These are phyloP conservation scores for Plusia festucae DNA, from an alignment of 2,888 invertebrate species.

Conservation along the genomic window DNA sequence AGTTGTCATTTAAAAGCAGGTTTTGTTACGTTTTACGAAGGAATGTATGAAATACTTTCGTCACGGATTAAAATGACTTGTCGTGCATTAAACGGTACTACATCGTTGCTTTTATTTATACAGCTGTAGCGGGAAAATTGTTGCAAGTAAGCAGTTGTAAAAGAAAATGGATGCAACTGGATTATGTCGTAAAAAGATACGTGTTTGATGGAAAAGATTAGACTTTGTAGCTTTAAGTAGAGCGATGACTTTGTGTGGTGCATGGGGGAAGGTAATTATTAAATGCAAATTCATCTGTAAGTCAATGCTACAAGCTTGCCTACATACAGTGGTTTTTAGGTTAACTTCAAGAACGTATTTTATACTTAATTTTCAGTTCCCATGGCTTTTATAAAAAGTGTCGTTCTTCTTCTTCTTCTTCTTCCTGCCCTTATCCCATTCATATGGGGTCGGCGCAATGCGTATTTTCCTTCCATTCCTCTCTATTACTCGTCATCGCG, in stretches of 20 bases:
- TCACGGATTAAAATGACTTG: neutral
- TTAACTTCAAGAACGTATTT: too few relatives aligned
- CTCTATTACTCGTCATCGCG: too few relatives aligned
- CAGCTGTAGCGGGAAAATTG: slow-evolving; percentile 22
- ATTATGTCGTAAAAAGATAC: slow-evolving; percentile 21
- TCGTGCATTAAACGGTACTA: slow-evolving; percentile 29
- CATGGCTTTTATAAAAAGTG: too few relatives aligned
- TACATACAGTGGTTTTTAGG: too few relatives aligned
- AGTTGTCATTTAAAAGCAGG: neutral
- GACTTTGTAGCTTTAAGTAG: slow-evolving; percentile 12
- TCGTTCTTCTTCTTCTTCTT: too few relatives aligned
- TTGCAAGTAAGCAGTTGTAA: slow-evolving; percentile 30
- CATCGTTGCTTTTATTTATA: slow-evolving; percentile 30
- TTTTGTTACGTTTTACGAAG: neutral
- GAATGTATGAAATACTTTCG: neutral
- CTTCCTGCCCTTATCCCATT: too few relatives aligned
- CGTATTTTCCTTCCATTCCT: too few relatives aligned
- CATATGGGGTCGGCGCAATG: too few relatives aligned
- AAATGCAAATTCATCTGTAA: neutral
- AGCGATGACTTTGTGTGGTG: slow-evolving; percentile 15
- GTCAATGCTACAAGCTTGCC: too few relatives aligned
- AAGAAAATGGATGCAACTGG: slow-evolving; percentile 23
- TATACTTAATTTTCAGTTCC: too few relatives aligned
- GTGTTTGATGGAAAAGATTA: slow-evolving; percentile 6
- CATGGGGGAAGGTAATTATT: slow-evolving; percentile 11